A percentile compares a stretch with the other conserved stretches of the same genome.
These are phyloP conservation scores for Arctopsyche grandis DNA, from an alignment of 1,140 invertebrate species.

Conservation along the genomic window DNA sequence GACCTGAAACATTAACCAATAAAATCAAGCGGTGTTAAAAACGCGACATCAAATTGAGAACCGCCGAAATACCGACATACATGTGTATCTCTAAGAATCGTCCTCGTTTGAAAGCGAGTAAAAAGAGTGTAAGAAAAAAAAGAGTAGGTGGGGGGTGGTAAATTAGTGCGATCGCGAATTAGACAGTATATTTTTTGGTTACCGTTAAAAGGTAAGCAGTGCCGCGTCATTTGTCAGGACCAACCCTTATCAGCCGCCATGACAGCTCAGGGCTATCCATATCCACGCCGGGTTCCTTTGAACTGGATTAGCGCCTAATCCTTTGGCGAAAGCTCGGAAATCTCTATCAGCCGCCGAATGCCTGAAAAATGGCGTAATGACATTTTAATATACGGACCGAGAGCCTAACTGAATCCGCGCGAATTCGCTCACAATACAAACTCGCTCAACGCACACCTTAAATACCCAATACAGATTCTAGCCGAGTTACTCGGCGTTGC, in stretches of 20 bases:
- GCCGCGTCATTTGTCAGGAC: slow-evolving; percentile 32
- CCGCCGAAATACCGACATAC: not conserved
- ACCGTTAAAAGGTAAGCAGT: not conserved
- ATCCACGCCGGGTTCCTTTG: slow-evolving; percentile 30
- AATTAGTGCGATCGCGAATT: not conserved
- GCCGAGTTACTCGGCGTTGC: too few relatives aligned
- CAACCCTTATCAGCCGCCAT: slow-evolving; percentile 32
- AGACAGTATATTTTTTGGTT: slow-evolving; percentile 18
- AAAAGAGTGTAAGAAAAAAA: not conserved
- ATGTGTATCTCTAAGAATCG: not conserved
- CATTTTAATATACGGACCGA: slow-evolving; percentile 22
- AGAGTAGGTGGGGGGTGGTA: not conserved
- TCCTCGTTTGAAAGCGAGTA: not conserved
- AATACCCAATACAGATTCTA: too few relatives aligned
- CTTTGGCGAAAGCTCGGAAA: slow-evolving; percentile 40
- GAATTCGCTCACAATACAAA: too few relatives aligned
- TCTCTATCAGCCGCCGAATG: slow-evolving; percentile 25
- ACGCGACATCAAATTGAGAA: not conserved
- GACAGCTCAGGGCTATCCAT: slow-evolving; percentile 30
- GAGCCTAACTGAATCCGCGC: not conserved
- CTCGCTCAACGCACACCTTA: too few relatives aligned
- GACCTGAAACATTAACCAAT: too few relatives aligned
- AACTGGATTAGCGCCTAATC: slow-evolving; percentile 40
- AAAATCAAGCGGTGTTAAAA: too few relatives aligned
- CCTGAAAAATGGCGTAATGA: slow-evolving; percentile 41